Conservation (phyloP, 2,113 vertebrate genomes). For the Sakesphorus luctuosus region DNA sequence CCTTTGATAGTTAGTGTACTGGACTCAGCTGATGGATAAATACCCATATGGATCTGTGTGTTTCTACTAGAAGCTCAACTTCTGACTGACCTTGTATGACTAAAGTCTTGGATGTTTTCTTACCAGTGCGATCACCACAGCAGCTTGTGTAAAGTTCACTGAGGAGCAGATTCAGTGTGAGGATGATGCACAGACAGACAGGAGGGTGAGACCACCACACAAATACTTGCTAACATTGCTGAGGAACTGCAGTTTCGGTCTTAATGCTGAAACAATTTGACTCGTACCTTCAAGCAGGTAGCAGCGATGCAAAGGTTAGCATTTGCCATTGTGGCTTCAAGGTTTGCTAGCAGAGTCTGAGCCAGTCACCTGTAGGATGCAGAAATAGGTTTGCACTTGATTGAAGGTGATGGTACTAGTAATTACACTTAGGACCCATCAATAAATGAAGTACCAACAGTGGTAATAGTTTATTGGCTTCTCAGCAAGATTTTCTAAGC, state of each 20-base stretch:
- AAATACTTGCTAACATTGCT: rapidly evolving
- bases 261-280: rapidly evolving
- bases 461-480: not conserved
- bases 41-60: not conserved
- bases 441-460: not conserved
- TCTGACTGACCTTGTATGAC: not conserved
- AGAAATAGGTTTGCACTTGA: not conserved
- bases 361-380: not conserved
- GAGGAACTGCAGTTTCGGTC: rapidly evolving
- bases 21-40: not conserved
- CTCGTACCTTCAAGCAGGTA: not conserved
- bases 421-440: not conserved
- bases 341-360: not conserved
- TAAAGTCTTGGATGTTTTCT: not conserved
- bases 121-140: not conserved
- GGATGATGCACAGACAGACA: not conserved
- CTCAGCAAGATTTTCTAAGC: not conserved
- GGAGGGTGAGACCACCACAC: not conserved
- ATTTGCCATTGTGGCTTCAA: not conserved
- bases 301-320: not conserved
- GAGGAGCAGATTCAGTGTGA: not conserved
- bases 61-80: not conserved
- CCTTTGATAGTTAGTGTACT: not conserved
- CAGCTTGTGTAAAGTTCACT: rapidly evolving
- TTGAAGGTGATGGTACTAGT: not conserved